Evolutionary conservation across 2,797 vertebrate genomes (phyloP).

Genomic region (Enteromius viviparus): DNA sequence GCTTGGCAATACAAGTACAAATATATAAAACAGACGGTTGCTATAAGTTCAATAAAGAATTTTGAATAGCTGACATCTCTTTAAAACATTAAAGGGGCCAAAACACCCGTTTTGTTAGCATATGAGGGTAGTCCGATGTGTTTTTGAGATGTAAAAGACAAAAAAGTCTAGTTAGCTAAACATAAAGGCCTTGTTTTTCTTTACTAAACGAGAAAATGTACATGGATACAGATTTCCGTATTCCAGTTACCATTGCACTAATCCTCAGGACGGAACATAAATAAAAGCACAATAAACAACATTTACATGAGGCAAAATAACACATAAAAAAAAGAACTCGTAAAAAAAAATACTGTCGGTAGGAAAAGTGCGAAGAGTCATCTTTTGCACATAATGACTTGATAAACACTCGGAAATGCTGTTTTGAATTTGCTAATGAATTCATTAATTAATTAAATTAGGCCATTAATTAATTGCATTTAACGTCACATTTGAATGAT

Average conservation of each 20-base stretch:
- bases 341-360: constrained; percentile 77
- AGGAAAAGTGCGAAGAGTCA: constrained; percentile 86
- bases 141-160: constrained; percentile 28
- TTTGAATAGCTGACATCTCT: constrained; percentile 45
- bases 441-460: constrained; percentile 48
- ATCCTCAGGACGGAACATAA: constrained; percentile 83
- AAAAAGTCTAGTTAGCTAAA: constrained; percentile 32
- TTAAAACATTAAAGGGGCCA: constrained; percentile 41
- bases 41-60: constrained; percentile 53
- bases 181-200: constrained; percentile 10
- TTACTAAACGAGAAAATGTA: constrained; percentile 30
- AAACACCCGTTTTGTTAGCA: constrained; percentile 35
- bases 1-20: constrained; percentile 51
- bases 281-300: constrained; percentile 74
- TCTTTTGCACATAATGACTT: constrained; percentile 70
- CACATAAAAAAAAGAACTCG: constrained; percentile 49
- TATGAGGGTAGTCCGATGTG: constrained; percentile 11
- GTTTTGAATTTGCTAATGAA: constrained; percentile 59
- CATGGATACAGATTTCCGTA: constrained; percentile 65
- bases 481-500: background rate
- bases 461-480: background rate
- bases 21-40: constrained; percentile 55
- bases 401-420: constrained; percentile 68
- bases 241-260: constrained; percentile 83
- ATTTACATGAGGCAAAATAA: constrained; percentile 60